Base-by-base conservation (phyloP, 1,140 invertebrate species). In the Drosophila lacteicornis region DNA sequence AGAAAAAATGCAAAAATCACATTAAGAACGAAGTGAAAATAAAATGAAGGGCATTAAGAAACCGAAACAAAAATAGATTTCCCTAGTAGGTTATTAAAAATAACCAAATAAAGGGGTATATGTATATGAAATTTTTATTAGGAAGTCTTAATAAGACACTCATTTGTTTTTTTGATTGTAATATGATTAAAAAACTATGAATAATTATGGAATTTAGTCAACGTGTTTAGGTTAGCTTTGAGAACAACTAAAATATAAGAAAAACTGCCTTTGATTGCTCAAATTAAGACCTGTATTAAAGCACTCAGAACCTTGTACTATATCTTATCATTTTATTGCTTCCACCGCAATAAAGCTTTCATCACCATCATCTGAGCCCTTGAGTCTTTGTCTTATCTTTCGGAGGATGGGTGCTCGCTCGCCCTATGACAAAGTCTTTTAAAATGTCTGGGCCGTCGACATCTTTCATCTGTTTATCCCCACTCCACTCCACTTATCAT, bases 381-480 rank as follows among this genome's bases (percentile, higher is more conserved):
- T 42, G 45, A 71, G 45, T 50, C 36, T 33, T 68, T 46, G 66
- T 59, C 69, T 74, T 73, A 73, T 73, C 70, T 60, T 19, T 56
- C 19, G 1, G 36, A 15, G 43, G 50, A 69, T 36, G 67, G 25
- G 49, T 59, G 45, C 56, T 19, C n/a, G 9, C 15, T n/a, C 47
- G 40, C 47, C 40, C 68, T 47, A 56, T 57, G 63, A 71, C 43
- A 68, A 40, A 70, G 50, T 70, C 68, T 74, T 51, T 71, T 40
- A 27, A 67, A 45, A 70, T 46, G 62, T 70, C 67, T 68, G 12
- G 49, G 63, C 19, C 38, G 63, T 19, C 38, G 55, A 73, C 67
- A 74, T 73, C 70, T 73, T 71, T 60, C 69, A 73, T 73, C 38
- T 60, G 38, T 17, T 51, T 38, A 73, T 25, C 45, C 70, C 25